Evolutionary conservation across 2,888 invertebrate genomes (phyloP).

Genomic region (Lapara coniferarum): DNA sequence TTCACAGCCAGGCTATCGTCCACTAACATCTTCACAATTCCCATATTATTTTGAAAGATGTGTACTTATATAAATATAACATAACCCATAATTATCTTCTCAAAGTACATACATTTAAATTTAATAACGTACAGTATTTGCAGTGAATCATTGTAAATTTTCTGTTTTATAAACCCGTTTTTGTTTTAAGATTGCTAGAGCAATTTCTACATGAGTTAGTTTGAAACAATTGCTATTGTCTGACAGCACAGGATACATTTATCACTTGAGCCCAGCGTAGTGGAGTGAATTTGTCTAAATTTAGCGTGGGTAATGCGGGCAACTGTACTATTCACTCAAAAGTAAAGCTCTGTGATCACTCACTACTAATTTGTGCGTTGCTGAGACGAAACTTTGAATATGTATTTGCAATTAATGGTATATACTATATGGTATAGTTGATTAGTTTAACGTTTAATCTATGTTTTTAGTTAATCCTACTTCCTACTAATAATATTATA

Average conservation of each 20-base stretch:
- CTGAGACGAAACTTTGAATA: background rate
- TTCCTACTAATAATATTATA: too few species aligned
- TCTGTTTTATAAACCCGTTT: background rate
- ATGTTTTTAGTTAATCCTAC: too few species aligned
- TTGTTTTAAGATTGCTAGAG: background rate
- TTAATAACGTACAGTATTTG: too few species aligned
- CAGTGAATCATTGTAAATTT: background rate
- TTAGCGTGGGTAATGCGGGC: slow-evolving; percentile 1
- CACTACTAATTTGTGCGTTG: background rate
- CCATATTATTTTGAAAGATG: too few species aligned
- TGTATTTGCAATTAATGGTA: too few species aligned
- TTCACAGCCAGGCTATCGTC: too few species aligned
- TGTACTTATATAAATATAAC: too few species aligned
- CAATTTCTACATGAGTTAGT: background rate
- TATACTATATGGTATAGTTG: too few species aligned
- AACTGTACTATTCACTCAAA: background rate
- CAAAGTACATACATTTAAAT: too few species aligned
- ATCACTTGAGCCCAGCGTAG: slow-evolving; percentile 1
- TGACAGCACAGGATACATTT: slow-evolving; percentile 7
- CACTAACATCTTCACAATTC: too few species aligned
- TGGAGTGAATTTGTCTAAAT: background rate
- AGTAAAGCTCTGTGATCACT: background rate
- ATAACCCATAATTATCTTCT: too few species aligned
- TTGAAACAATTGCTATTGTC: slow-evolving; percentile 5
- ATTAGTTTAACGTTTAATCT: too few species aligned